phyloP scores from a whole-genome alignment of 53 echinoderm and acorn worm genomes.

The Glandiceps talaboti region DNA sequence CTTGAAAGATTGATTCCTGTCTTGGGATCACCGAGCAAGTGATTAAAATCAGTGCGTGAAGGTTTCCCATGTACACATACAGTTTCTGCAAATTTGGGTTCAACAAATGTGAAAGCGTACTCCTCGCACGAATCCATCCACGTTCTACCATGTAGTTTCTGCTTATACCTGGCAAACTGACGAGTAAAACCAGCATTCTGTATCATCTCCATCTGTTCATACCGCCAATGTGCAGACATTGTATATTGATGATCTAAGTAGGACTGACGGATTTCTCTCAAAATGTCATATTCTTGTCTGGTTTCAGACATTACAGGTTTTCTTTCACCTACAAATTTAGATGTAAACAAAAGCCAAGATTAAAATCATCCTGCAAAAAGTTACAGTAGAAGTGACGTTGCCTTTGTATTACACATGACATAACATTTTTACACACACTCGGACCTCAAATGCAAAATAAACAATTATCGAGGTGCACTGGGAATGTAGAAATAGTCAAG shows the following conservation, averaged over 20 bases:
- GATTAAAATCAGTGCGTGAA: background rate
- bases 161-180: background rate
- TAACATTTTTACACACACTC: too few species aligned
- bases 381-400: too few species aligned
- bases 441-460: too few species aligned
- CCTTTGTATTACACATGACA: too few species aligned
- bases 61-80: background rate
- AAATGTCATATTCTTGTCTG: background rate
- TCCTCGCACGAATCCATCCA: background rate
- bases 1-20: conserved; percentile 29
- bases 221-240: background rate
- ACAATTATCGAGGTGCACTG: too few species aligned
- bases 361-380: too few species aligned
- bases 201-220: background rate
- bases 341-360: too few species aligned
- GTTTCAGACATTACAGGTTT: background rate
- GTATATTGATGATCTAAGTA: background rate
- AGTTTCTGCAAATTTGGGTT: background rate
- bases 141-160: background rate
- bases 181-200: background rate
- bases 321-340: background rate
- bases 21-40: conserved; percentile 13
- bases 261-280: background rate
- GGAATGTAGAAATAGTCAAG: too few species aligned
- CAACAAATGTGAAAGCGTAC: background rate